Evolutionary conservation across 1,140 invertebrate genomes (phyloP).

Genomic region (Cecropterus lyciades): DNA sequence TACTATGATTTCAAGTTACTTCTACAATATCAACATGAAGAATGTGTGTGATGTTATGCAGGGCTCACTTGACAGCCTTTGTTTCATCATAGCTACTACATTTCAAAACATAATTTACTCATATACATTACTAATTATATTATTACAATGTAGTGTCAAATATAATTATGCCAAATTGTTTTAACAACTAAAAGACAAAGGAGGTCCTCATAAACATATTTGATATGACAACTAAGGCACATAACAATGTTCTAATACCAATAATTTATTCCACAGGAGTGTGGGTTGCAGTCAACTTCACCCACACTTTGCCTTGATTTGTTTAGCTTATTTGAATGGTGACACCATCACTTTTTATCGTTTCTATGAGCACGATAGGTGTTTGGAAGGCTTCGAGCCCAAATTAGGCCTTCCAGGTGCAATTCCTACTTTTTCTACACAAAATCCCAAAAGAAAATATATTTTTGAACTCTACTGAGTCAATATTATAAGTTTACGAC

Average conservation of each 20-base stretch:
- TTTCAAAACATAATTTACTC: too few relatives aligned
- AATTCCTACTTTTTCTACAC: not conserved
- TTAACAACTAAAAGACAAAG: constrained; percentile 42
- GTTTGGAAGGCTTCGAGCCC: not conserved
- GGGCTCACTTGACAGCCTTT: too few relatives aligned
- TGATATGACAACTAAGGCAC: constrained; percentile 66
- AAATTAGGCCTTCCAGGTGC: constrained; percentile 11
- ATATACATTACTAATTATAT: not conserved
- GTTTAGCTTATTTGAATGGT: constrained; percentile 60
- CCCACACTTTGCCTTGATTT: constrained; percentile 76
- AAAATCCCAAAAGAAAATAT: not conserved
- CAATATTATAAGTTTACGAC: not conserved
- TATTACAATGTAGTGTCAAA: not conserved
- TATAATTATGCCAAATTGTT: constrained; percentile 32
- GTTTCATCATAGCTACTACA: too few relatives aligned
- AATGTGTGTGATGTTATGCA: too few relatives aligned
- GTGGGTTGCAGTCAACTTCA: constrained; percentile 69
- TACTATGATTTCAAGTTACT: too few relatives aligned
- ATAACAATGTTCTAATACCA: constrained; percentile 77
- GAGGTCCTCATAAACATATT: constrained; percentile 44
- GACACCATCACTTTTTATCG: constrained; percentile 51
- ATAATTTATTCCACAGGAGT: constrained; percentile 79
- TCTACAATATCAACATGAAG: too few relatives aligned
- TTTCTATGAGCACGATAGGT: constrained; percentile 22
- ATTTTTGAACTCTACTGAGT: not conserved